Conservation (phyloP, 2,797 vertebrate genomes). For the Coilia nasus region DNA sequence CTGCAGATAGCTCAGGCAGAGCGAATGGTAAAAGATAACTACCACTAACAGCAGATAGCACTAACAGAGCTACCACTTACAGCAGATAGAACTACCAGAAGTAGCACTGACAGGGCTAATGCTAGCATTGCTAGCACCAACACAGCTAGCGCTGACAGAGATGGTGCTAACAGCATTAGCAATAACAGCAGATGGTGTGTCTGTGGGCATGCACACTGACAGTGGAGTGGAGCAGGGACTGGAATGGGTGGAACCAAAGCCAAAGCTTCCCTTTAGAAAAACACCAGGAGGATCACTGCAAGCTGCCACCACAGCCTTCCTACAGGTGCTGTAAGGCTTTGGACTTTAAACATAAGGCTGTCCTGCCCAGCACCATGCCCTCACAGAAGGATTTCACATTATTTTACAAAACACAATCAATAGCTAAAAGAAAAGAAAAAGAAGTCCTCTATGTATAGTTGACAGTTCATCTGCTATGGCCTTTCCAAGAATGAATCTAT, state of each 20-base stretch:
- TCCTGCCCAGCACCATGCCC: conserved; percentile 69
- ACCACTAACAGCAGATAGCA: too few species aligned
- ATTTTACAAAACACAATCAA: conserved; percentile 68
- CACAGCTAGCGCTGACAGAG: not conserved
- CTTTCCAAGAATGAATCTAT: conserved; percentile 68
- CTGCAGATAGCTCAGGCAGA: too few species aligned
- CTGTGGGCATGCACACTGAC: not conserved
- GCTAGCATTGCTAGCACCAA: not conserved
- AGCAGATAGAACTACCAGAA: too few species aligned
- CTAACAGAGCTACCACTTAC: too few species aligned
- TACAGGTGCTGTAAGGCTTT: conserved; percentile 75
- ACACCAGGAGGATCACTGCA: not conserved
- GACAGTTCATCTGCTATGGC: conserved; percentile 79
- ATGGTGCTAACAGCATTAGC: not conserved
- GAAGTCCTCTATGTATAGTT: conserved; percentile 62
- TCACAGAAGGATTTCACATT: conserved; percentile 51
- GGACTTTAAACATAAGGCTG: conserved; percentile 80
- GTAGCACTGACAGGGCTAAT: too few species aligned
- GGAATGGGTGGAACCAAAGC: not conserved
- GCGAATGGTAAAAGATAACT: too few species aligned
- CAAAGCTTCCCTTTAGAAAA: not conserved
- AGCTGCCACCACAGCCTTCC: conserved; percentile 68
- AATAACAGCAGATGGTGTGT: not conserved
- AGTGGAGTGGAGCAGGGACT: not conserved
- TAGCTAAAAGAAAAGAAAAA: conserved; percentile 39